Evolutionary conservation across 2,888 invertebrate species (phyloP).

Genomic region (Zaprionus obscuricornis): DNA sequence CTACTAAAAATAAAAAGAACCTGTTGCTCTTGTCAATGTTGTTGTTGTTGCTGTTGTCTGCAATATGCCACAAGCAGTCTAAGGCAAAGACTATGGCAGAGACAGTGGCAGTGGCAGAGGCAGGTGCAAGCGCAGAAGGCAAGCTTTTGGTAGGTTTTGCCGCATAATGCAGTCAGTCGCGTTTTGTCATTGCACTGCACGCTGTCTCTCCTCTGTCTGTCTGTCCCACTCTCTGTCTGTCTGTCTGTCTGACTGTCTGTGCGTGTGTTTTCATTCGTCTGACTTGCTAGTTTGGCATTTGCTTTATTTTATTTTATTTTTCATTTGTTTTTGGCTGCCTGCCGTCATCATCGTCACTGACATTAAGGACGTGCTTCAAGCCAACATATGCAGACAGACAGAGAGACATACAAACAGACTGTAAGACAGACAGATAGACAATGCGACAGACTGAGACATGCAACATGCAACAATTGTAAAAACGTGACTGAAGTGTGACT

Average conservation of each 20-base stretch:
- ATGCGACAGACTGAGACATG: constrained; percentile 3
- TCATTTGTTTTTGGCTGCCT: constrained; percentile 42
- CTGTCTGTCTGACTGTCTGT: constrained; percentile 7
- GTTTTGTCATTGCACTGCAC: too few relatives aligned
- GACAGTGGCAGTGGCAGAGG: constrained; percentile 8
- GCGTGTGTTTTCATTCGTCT: constrained; percentile 43
- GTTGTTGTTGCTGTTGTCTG: constrained; percentile 38
- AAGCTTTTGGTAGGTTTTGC: constrained; percentile 58
- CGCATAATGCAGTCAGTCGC: constrained; percentile 64
- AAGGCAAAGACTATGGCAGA: not conserved
- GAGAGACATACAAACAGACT: not conserved
- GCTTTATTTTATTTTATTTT: constrained; percentile 36
- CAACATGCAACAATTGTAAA: constrained; percentile 42
- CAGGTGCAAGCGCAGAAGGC: constrained; percentile 11
- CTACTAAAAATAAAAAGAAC: constrained; percentile 77
- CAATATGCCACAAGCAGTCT: constrained; percentile 38
- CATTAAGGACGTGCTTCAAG: constrained; percentile 73
- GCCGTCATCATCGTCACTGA: constrained; percentile 59
- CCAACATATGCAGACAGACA: constrained; percentile 54
- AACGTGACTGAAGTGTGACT: constrained; percentile 75
- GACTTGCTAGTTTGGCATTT: constrained; percentile 66
- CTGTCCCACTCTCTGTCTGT: constrained; percentile 3
- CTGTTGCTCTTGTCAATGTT: constrained; percentile 55
- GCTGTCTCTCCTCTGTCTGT: constrained; percentile 37
- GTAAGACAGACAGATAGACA: not conserved